Evolutionary conservation across 2,113 vertebrate species (phyloP), one percentile per base, ranked within the genome.

Genomic region (Notarius lentiginosus): DNA sequence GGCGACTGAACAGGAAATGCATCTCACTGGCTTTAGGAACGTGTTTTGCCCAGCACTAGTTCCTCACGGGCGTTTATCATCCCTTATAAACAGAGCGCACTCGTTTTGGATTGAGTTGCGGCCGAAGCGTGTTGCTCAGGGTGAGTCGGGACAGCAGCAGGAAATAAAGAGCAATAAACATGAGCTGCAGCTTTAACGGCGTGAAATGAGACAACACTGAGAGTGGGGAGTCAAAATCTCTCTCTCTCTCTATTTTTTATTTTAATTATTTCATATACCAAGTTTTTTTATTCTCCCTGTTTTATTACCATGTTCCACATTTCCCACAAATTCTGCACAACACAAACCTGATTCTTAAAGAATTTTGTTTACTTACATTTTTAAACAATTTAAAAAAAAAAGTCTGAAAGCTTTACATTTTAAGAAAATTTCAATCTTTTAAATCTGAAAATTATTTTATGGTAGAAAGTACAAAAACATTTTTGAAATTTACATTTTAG

Each of bases 31-130:
- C 51, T 30, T 27, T 18, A 30, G 51, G 49, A 51, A 80, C 7
- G 49, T 30, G 30, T 80, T 82, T 91, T 92, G 87, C 90, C 92
- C 86, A 92, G 88, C 80, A 89, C 87, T 92, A 88, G 91, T 89
- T 80, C 92, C 87, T 92, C 79, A 89, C 79, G 83, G 7, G 73
- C 68, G 70, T 84, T 90, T 89, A 90, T 85, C 87, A 91, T 95
- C 94, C 92, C 94, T 96, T 96, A 95, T 95, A 84, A 96, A 93
- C 90, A 86, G 90, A 87, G 89, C 90, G 92, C 87, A 92, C 91
- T 92, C 90, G 86, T 10, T 68, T 72, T 27, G 27, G 65, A 72
- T 77, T 77, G 30, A 60, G 30, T 61, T 24, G 18, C 58, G 1
- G 56, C 11, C 18, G 24, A 18, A 58, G 17, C 2, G 56, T 30